Conservation (phyloP, 1,140 invertebrate species). For the Stegodyphus mimosarum region DNA sequence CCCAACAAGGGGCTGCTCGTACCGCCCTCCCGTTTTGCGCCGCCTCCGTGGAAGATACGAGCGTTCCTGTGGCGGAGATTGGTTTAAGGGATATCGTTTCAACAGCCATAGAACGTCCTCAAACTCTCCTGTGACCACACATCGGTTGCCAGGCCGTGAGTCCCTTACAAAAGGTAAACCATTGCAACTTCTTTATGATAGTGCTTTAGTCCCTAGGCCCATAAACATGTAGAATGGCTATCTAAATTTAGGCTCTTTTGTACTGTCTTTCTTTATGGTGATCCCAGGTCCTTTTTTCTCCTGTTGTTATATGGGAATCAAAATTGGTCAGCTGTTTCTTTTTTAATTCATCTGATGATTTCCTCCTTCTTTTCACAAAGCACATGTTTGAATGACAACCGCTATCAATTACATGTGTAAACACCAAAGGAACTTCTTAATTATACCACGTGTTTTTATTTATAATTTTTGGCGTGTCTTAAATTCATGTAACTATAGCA, state of each 20-base stretch:
- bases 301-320: constrained; percentile 33
- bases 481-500: no score
- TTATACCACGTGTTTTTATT: no score
- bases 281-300: neutral
- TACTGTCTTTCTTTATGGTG: constrained; percentile 37
- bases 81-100: constrained; percentile 60
- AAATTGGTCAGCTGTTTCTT: neutral
- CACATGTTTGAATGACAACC: no score
- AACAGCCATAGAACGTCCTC: constrained; percentile 60
- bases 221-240: constrained; percentile 58
- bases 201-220: constrained; percentile 40
- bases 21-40: constrained; percentile 50
- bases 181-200: constrained; percentile 60
- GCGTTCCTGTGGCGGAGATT: constrained; percentile 49
- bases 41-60: constrained; percentile 56
- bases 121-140: constrained; percentile 58
- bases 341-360: no score
- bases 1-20: constrained; percentile 46
- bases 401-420: no score
- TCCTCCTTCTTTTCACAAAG: no score
- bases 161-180: constrained; percentile 58
- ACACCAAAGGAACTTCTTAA: no score
- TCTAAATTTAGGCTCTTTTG: constrained; percentile 50
- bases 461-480: no score
- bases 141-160: constrained; percentile 30